A percentile compares a stretch with the other conserved stretches of the same genome.
Conservation (phyloP, 2,888 invertebrate species). For the Plebejus anna region DNA sequence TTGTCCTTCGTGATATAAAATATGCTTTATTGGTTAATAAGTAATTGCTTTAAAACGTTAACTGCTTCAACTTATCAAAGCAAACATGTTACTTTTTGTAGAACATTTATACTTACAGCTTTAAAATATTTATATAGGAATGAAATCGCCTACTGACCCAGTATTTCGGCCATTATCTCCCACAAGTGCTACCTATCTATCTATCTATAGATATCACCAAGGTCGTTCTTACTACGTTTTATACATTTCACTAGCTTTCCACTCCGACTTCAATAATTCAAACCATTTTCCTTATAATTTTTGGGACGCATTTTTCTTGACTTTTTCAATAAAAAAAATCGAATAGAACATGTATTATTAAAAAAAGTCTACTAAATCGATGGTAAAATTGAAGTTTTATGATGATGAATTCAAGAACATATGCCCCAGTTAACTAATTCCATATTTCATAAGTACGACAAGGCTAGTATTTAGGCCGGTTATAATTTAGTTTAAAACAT, state of each 20-base stretch:
- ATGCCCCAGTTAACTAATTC: constrained; percentile 36
- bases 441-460: constrained; percentile 26
- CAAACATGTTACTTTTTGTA: neutral
- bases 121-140: constrained; percentile 17
- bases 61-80: neutral
- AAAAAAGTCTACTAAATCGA: neutral
- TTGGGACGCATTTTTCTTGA: neutral
- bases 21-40: neutral
- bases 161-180: constrained; percentile 39
- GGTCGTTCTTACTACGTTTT: constrained; percentile 55
- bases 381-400: neutral
- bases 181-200: constrained; percentile 47
- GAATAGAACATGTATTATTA: too few species aligned
- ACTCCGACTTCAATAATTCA: neutral
- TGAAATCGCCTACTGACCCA: constrained; percentile 42
- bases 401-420: neutral
- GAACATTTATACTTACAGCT: neutral
- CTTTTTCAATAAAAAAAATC: neutral
- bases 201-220: constrained; percentile 62
- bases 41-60: neutral
- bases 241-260: constrained; percentile 33
- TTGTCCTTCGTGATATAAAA: constrained; percentile 16
- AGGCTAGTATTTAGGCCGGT: constrained; percentile 46
- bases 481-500: constrained; percentile 43
- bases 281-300: neutral